Base-by-base conservation (phyloP, 2,888 invertebrate genomes). In the Lordiphosa fenestrarum region DNA sequence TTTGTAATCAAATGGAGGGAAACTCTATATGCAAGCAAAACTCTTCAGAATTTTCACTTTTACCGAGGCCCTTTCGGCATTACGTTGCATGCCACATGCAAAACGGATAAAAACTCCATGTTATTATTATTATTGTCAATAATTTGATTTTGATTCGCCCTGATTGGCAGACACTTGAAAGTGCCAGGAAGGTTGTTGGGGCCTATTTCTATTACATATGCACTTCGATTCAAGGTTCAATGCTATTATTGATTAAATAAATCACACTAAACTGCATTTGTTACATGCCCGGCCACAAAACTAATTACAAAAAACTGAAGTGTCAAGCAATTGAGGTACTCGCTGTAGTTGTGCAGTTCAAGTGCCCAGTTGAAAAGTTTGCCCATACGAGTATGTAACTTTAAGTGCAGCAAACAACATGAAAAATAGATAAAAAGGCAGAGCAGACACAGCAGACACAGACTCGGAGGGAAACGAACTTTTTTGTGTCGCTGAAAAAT, bases 81-180 rank as follows among this genome's bases (percentile, higher is more conserved):
- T 61, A 65, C 47, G 67, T 84, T 82, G 86, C 85, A 86, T 84
- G 84, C 81, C 66, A 73, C 87, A 86, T 84, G 88, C 88, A 77
- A 81, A 75, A 71, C 41, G 35, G 42, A 36, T 10, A 42, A 19
- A 36, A 54, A 23, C 30, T 73, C 67, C 71, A 73, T 76, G 57
- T 76, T 66, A 69, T 80, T 85, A 82, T 71, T 81, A 65, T 81
- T 84, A 84, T 85, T 85, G 82, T 84, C 84, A 78, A 85, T 85
- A 78, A 85, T 81, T 81, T 73, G 71, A 74, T 69, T 78, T 71
- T 69, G 84, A 81, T 81, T 81, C 66, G 53, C 64, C 60, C 66
- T 73, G 80, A 86, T 86, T 85, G 83, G 66, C 75, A 84, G 84
- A 71, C 84, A 77, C 77, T 77, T 84, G 81, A 71, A 80, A 83